phyloP scores from a whole-genome alignment of 2,888 invertebrate genomes.

The Xanthia icteritia region DNA sequence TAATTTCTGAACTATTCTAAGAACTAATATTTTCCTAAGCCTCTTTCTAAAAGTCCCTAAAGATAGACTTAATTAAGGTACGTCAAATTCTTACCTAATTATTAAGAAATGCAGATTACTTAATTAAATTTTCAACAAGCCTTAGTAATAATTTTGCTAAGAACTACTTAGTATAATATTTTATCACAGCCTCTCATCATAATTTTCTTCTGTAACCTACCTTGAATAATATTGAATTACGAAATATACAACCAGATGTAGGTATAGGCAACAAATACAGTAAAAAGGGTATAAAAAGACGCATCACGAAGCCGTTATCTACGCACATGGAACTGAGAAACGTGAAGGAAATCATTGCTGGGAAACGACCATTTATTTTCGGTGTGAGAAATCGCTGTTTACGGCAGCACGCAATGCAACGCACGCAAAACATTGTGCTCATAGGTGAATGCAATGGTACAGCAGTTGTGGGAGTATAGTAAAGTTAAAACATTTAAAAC shows the following conservation, averaged over 20 bases:
- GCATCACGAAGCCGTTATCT: neutral
- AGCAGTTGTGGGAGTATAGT: neutral
- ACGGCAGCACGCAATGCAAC: neutral
- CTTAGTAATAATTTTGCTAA: neutral
- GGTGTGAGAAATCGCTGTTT: neutral
- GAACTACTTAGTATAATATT: neutral
- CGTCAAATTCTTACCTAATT: neutral
- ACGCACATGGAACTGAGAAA: neutral
- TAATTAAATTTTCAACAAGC: conserved; percentile 11
- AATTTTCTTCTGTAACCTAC: neutral
- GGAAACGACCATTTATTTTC: too few relatives aligned
- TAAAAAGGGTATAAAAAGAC: too few relatives aligned
- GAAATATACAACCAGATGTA: neutral
- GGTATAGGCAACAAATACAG: neutral
- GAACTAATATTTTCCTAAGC: conserved; percentile 5
- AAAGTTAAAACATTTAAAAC: too few relatives aligned
- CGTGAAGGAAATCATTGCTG: neutral
- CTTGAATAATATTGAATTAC: conserved; percentile 1
- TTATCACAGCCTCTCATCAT: neutral
- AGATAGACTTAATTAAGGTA: neutral
- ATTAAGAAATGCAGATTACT: neutral
- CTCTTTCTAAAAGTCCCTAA: conserved; percentile 5
- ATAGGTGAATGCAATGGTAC: too few relatives aligned
- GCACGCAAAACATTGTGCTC: neutral
- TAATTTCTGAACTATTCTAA: conserved; percentile 3